These are phyloP conservation scores for Acomys russatus DNA, from an alignment of 2,797 vertebrate species.

Conservation along the genomic window DNA sequence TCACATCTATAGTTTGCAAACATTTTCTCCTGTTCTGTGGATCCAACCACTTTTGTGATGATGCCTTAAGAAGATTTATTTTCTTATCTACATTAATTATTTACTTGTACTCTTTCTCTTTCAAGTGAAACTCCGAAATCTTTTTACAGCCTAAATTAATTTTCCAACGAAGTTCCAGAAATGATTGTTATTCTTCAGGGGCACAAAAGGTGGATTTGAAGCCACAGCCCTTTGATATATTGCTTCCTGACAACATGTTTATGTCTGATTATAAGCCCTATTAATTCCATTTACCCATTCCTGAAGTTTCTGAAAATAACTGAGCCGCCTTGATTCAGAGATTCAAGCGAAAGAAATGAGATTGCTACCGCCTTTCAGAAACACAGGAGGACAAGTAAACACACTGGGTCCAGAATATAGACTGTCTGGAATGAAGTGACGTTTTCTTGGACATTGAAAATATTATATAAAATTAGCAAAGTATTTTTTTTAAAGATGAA, in stretches of 20 bases:
- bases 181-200: background rate
- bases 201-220: background rate
- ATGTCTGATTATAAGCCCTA: background rate
- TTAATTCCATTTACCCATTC: background rate
- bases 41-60: background rate
- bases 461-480: background rate
- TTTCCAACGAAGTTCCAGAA: constrained; percentile 10
- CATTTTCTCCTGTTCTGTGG: background rate
- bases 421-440: constrained; percentile 53
- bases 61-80: background rate
- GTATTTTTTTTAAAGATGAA: background rate
- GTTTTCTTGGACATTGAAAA: constrained; percentile 60
- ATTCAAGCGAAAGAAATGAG: constrained; percentile 14
- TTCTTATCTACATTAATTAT: background rate
- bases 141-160: constrained; percentile 38
- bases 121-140: constrained; percentile 30
- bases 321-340: background rate
- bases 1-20: background rate
- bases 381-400: background rate
- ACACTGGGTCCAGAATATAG: background rate
- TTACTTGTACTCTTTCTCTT: background rate
- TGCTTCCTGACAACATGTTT: background rate
- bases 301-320: background rate
- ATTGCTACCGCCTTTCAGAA: background rate
- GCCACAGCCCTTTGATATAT: background rate